A percentile compares a stretch with the other conserved stretches of the same genome.
Conservation (phyloP, 2,888 invertebrate genomes). For the Andrena praecox region DNA sequence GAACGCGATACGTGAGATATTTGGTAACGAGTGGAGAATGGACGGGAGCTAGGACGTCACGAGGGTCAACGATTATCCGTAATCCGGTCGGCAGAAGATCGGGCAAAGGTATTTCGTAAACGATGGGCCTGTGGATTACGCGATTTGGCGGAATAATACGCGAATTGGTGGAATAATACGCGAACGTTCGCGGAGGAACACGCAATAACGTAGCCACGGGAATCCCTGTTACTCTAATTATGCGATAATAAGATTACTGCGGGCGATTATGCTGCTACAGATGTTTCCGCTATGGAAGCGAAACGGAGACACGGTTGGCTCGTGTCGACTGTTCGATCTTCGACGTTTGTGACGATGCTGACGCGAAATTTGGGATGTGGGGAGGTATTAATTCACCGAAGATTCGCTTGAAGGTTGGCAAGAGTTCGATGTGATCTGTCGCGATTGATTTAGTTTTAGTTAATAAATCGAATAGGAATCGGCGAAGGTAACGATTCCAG, state of each 20-base stretch:
- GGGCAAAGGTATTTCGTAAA: slow-evolving; percentile 50
- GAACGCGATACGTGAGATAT: slow-evolving; percentile 42
- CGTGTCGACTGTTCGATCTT: background rate
- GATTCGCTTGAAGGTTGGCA: no score
- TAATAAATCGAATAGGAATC: background rate
- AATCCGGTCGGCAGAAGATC: slow-evolving; percentile 39
- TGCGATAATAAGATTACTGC: slow-evolving; percentile 46
- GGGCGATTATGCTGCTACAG: slow-evolving; percentile 5
- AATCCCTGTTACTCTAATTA: slow-evolving; percentile 38
- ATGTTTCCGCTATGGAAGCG: slow-evolving; percentile 1
- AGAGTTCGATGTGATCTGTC: no score
- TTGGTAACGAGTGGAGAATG: slow-evolving; percentile 30
- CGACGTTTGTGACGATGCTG: background rate
- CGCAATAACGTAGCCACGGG: slow-evolving; percentile 8
- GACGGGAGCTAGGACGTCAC: slow-evolving; percentile 4
- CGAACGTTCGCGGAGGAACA: slow-evolving; percentile 7
- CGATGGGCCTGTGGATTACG: slow-evolving; percentile 26
- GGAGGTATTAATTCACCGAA: background rate
- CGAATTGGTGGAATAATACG: slow-evolving; percentile 30
- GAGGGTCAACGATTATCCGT: slow-evolving; percentile 32
- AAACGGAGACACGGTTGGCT: background rate
- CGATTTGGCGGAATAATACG: slow-evolving; percentile 6
- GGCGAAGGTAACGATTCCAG: background rate
- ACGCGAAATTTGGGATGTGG: background rate
- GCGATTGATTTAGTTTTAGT: background rate